phyloP scores from a whole-genome alignment of 2,113 vertebrate genomes.

The Eurystomus gularis region DNA sequence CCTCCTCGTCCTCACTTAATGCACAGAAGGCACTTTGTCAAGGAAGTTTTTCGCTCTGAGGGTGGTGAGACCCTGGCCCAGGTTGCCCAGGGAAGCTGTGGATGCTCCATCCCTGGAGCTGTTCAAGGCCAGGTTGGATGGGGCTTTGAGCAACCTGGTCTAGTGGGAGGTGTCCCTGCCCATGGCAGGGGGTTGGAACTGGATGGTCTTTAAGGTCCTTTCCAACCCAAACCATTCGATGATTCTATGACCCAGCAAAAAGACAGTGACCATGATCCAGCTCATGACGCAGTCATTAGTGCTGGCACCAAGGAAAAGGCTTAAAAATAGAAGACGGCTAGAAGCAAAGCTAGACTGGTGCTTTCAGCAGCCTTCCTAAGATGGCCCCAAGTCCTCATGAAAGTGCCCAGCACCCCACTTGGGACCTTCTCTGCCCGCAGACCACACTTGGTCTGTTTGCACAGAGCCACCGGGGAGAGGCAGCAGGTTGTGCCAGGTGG shows the following conservation, averaged over 20 bases:
- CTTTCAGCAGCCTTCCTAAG: not conserved
- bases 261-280: not conserved
- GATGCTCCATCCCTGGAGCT: no score
- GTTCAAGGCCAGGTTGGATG: no score
- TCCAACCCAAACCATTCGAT: no score
- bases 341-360: not conserved
- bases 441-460: not conserved
- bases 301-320: not conserved
- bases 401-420: not conserved
- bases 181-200: no score
- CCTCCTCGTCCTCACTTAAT: not conserved
- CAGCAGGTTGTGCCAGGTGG: not conserved
- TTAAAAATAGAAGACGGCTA: not conserved
- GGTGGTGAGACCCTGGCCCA: no score
- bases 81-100: no score
- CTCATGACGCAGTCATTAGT: not conserved
- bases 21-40: not conserved
- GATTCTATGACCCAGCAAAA: not conserved
- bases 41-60: not conserved
- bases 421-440: not conserved
- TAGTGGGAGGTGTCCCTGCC: no score
- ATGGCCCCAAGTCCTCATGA: not conserved
- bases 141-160: no score
- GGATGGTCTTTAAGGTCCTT: no score
- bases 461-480: accelerated